A percentile compares a stretch with the other conserved stretches of the same genome.
These are phyloP conservation scores for Chrysotoxum bicinctum DNA, from an alignment of 2,888 invertebrate species.

Conservation along the genomic window DNA sequence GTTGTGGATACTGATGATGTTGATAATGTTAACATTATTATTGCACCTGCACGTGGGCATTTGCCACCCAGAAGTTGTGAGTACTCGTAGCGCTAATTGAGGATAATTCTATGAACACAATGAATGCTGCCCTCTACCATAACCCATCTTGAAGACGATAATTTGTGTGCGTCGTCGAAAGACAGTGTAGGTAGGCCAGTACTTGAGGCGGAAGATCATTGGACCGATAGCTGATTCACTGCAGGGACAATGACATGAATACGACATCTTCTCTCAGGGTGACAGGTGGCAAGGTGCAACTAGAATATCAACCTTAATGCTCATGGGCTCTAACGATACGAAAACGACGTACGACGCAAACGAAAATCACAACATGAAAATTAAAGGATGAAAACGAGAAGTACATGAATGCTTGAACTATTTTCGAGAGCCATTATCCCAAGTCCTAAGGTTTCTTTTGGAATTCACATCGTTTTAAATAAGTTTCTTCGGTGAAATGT, in stretches of 20 bases:
- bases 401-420: not conserved
- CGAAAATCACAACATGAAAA: not conserved
- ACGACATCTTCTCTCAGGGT: not conserved
- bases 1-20: constrained; percentile 44
- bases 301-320: not conserved
- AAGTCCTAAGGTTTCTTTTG: not conserved
- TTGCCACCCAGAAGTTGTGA: constrained; percentile 23
- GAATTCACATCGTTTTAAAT: constrained; percentile 6
- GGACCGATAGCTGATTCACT: constrained; percentile 1
- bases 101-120: constrained; percentile 40
- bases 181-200: not conserved
- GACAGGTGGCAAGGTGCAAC: constrained; percentile 22
- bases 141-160: constrained; percentile 13
- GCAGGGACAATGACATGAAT: constrained; percentile 9
- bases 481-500: not conserved
- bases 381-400: constrained; percentile 9
- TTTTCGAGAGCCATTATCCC: constrained; percentile 12
- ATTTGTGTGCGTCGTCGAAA: constrained; percentile 21
- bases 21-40: constrained; percentile 60
- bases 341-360: not conserved
- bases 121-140: not conserved
- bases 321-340: not conserved
- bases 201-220: not conserved
- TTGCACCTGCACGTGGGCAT: constrained; percentile 53
- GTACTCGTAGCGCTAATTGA: constrained; percentile 49